Evolutionary conservation across 35 echinoderm and acorn worm species (phyloP).

Genomic region (Apostichopus californicus): DNA sequence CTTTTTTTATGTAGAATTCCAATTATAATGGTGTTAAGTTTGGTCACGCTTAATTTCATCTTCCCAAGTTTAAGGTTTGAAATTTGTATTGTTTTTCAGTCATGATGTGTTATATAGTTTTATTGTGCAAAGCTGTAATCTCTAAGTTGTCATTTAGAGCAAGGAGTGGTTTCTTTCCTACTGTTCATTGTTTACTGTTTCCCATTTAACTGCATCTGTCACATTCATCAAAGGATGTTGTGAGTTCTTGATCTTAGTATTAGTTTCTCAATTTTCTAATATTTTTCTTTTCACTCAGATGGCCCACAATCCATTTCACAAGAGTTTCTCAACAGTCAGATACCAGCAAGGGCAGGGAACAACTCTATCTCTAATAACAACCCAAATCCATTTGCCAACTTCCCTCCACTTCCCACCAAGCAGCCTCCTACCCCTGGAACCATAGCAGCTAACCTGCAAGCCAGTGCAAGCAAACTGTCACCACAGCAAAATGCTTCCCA

Average conservation of each 20-base stretch:
- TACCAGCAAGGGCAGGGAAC: constrained; percentile 20
- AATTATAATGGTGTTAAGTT: too few relatives aligned
- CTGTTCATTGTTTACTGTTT: too few relatives aligned
- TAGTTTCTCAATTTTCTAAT: not conserved
- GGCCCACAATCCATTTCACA: constrained; percentile 53
- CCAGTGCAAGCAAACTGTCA: constrained; percentile 47
- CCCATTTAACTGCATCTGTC: too few relatives aligned
- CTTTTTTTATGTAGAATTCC: too few relatives aligned
- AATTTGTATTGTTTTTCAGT: too few relatives aligned
- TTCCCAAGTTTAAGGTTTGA: too few relatives aligned
- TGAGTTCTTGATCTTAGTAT: not conserved
- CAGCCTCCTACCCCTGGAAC: constrained; percentile 54
- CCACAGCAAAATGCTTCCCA: constrained; percentile 25
- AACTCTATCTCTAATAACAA: constrained; percentile 44
- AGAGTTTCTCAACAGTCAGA: constrained; percentile 57
- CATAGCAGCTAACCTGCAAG: constrained; percentile 39
- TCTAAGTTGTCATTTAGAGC: too few relatives aligned
- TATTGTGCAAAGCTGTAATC: too few relatives aligned
- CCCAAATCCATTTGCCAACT: constrained; percentile 74
- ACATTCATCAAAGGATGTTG: too few relatives aligned
- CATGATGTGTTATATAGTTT: too few relatives aligned
- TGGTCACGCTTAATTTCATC: too few relatives aligned
- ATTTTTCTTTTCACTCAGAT: constrained; percentile 40
- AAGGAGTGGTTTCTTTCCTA: too few relatives aligned
- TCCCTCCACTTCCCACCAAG: constrained; percentile 64